Base-by-base conservation (phyloP, 2,888 invertebrate genomes). In the Drosophila neoperkinsi region DNA sequence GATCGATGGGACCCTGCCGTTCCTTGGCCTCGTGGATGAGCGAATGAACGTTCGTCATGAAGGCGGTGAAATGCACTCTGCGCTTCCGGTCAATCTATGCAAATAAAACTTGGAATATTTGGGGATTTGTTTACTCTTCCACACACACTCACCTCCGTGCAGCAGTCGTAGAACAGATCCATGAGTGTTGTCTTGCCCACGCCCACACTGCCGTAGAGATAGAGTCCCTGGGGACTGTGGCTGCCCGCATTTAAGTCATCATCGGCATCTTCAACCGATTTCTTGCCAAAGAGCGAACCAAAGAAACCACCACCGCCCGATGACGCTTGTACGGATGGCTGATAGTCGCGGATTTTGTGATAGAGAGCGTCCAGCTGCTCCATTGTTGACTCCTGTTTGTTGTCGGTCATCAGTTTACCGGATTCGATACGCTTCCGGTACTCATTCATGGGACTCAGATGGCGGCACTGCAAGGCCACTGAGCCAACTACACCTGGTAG, bases 151-250 rank as follows among this genome's bases (percentile, higher is more conserved):
- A 95, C 94, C 60, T 81, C 68, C 84, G 94, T 93, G 92, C 96
- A 96, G 91, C 96, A 95, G 85, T 98, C 96, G 94, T 96, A 98
- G 94, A 99, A 99, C 89, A 99, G 94, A 94, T 99, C 99, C 99
- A 99, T 99, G 68, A 99, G 94, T 96, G 99, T 99, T 9, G 99
- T 99, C 94, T 99, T 99, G 52, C 99, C 99, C 84, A 98, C 97
- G 53, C 98, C 98, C 75, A 98, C 98, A 91, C 98, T 96, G 65
- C 98, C 98, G 94, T 96, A 96, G 70, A 98, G 95, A 91, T 99
- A 98, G 16, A 98, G 93, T 7, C 98, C 98, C 93, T 77, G 68
- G 2, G 92, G 92, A 0, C 91, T 73, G 31, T 88, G 78, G 34
- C 79, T 84, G 57, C 91, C 91, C 3, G 90, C 83, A 36, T 80